Base-by-base conservation (phyloP, 2,797 vertebrate genomes). In the Pagetopsis macropterus region DNA sequence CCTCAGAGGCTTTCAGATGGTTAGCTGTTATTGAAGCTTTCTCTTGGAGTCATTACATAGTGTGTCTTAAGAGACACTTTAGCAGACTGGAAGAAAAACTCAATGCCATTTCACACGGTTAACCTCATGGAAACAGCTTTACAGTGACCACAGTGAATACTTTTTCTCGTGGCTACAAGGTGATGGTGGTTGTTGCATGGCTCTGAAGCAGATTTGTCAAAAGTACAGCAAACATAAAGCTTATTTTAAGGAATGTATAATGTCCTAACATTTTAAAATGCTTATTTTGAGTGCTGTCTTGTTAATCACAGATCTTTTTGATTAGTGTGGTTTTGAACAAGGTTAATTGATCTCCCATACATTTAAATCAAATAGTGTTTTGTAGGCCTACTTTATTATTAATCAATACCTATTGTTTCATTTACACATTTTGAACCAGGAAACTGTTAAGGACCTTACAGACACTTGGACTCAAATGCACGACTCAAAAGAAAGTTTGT, bases 1-100 rank as follows among this genome's bases (percentile, higher is more conserved):
- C 33, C 50, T 33, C 33, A 31, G 9, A 50, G 58, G 58, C 17
- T 75, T 55, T 64, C 56, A 14, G 54, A 37, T 52, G 13, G n/a
- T 56, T 60, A 64, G 60, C 67, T 70, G 48, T 74, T 17, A 48
- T 10, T 65, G 19, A 60, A n/a, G 37, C 40, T 61, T 58, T 62
- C 48, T 76, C 46, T 19, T 65, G 50, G 27, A 61, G 43, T 57
- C 45, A 62, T 65, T 73, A 44, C 9, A 45, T 13, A 8, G 46
- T 5, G 6, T 3, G 50, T 72, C 59, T 48, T 58, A 45, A 49
- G 31, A 69, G 43, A 45, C 44, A 44, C 33, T 37, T 37, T 9
- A 37, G 33, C 44, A 45, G 50, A 43, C 23, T 57, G 58, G 19
- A 43, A 43, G 54, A 46, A 15, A 49, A 21, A 4, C 15, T 9